phyloP scores from a whole-genome alignment of 35 echinoderm and acorn worm genomes.

The Acanthaster planci region DNA sequence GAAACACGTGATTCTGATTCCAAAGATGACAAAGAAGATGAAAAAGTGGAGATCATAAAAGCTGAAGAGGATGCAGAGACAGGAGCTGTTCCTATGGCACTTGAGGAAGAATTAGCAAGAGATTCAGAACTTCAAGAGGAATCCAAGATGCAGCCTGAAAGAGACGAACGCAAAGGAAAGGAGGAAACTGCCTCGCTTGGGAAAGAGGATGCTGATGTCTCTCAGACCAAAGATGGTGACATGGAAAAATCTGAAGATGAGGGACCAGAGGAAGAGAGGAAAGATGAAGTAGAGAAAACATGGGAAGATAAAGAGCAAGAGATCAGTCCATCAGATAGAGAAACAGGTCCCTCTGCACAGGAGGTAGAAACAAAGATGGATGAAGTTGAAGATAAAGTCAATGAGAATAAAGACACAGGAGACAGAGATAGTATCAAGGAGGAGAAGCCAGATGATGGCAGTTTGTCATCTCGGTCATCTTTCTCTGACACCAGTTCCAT shows the following conservation, averaged over 20 bases:
- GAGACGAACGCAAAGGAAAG: background rate
- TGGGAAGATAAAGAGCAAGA: background rate
- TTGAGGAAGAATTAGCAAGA: background rate
- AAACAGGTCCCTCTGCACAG: too few relatives aligned
- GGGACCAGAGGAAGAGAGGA: background rate
- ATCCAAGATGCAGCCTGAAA: background rate
- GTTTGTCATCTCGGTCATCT: background rate
- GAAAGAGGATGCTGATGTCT: background rate
- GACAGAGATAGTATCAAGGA: background rate
- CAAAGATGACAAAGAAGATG: background rate
- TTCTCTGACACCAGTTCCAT: background rate
- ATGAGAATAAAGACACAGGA: background rate
- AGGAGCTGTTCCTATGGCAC: background rate
- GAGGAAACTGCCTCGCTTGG: slow-evolving; percentile 16
- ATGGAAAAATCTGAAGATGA: slow-evolving; percentile 13
- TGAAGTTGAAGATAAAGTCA: slow-evolving; percentile 9
- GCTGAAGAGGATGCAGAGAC: background rate
- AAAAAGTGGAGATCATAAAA: background rate
- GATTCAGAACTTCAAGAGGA: background rate
- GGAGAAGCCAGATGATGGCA: background rate
- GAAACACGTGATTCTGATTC: too few relatives aligned
- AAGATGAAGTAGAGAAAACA: slow-evolving; percentile 14
- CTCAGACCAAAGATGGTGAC: background rate
- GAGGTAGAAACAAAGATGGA: background rate
- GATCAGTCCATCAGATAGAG: too few relatives aligned